Percentiles rank a stretch among this genome's conserved stretches.
These are phyloP conservation scores for Drosophila rubida DNA, from an alignment of 2,888 invertebrate genomes.

Conservation along the genomic window DNA sequence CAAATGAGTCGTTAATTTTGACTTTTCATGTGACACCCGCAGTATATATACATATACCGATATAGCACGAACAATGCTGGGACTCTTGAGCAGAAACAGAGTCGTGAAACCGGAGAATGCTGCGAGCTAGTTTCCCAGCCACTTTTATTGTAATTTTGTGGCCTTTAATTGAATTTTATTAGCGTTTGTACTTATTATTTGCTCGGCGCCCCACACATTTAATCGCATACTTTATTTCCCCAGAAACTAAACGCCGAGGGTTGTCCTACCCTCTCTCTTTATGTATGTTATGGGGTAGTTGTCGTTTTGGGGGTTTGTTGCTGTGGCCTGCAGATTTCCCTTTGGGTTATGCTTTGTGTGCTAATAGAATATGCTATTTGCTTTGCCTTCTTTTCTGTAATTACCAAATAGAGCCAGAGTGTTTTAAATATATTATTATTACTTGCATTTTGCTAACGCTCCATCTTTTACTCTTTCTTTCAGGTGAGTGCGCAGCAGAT, in stretches of 20 bases:
- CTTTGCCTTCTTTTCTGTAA: slow-evolving; percentile 30
- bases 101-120: slow-evolving; percentile 13
- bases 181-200: slow-evolving; percentile 80
- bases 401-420: slow-evolving; percentile 41
- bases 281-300: too few species aligned
- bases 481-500: slow-evolving; percentile 52
- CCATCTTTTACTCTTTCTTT: slow-evolving; percentile 33
- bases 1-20: slow-evolving; percentile 83
- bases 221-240: slow-evolving; percentile 70
- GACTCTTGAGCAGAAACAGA: slow-evolving; percentile 23
- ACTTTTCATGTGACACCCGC: slow-evolving; percentile 62
- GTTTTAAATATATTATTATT: neutral
- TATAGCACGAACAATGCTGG: slow-evolving; percentile 5
- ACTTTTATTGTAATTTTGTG: slow-evolving; percentile 80
- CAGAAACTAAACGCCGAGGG: slow-evolving; percentile 5
- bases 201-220: slow-evolving; percentile 49
- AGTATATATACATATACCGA: neutral
- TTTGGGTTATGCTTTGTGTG: slow-evolving; percentile 34
- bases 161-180: slow-evolving; percentile 82
- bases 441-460: slow-evolving; percentile 36
- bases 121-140: slow-evolving; percentile 62
- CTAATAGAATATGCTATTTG: slow-evolving; percentile 63
- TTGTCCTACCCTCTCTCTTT: too few species aligned
- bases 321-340: slow-evolving; percentile 25
- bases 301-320: slow-evolving; percentile 18